Evolutionary conservation across 1,140 invertebrate genomes (phyloP).

Genomic region (Drosophila kepulauana): DNA sequence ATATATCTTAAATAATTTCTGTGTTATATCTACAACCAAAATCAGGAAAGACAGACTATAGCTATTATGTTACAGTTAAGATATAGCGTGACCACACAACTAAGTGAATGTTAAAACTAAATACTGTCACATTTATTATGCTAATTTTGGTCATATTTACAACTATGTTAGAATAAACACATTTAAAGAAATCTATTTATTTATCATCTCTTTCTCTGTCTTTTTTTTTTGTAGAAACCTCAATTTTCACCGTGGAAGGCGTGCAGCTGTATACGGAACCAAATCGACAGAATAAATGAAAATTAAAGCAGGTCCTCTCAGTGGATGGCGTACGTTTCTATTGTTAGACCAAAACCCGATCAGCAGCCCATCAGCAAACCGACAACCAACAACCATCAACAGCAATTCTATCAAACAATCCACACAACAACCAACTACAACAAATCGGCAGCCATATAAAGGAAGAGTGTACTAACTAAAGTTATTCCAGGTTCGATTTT

Average conservation of each 20-base stretch:
- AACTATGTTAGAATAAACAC: background rate
- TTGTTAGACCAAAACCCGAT: conserved; percentile 72
- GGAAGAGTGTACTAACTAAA: conserved; percentile 17
- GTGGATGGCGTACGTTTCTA: conserved; percentile 85
- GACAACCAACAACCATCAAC: background rate
- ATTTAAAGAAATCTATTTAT: background rate
- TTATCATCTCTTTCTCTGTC: background rate
- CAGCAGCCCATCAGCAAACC: conserved; percentile 22
- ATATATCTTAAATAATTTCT: too few relatives aligned
- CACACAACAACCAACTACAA: conserved; percentile 37
- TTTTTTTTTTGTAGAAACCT: conserved; percentile 89
- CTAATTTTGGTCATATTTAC: too few relatives aligned
- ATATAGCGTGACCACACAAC: too few relatives aligned
- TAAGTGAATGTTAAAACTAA: too few relatives aligned
- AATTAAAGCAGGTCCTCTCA: conserved; percentile 85
- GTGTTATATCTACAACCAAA: too few relatives aligned
- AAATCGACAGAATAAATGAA: conserved; percentile 85
- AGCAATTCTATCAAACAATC: conserved; percentile 26
- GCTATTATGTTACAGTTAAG: too few relatives aligned
- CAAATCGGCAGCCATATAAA: conserved; percentile 65
- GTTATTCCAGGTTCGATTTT: conserved; percentile 63
- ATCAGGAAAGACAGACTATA: too few relatives aligned
- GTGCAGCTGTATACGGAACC: conserved; percentile 90
- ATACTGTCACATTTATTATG: too few relatives aligned
- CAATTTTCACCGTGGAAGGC: conserved; percentile 96